Conservation (phyloP, 2,113 vertebrate species). For the Danionella cerebrum region DNA sequence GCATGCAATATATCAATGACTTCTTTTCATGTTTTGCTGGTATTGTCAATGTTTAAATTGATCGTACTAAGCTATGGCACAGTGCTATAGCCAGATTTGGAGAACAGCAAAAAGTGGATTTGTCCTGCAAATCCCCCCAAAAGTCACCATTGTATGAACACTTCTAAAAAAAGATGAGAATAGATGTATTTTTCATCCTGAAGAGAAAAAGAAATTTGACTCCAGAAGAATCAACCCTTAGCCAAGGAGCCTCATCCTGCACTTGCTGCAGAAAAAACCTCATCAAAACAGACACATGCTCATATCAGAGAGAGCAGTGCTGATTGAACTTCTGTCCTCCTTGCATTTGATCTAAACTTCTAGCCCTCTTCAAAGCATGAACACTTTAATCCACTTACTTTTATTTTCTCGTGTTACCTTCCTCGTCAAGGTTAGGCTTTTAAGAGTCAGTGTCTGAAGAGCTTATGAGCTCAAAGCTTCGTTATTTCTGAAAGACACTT, state of each 20-base stretch:
- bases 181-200: too few relatives aligned
- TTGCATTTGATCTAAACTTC: conserved; percentile 2
- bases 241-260: background rate
- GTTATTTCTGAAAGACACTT: background rate
- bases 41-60: too few relatives aligned
- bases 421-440: background rate
- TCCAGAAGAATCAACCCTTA: background rate
- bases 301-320: background rate
- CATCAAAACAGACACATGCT: background rate
- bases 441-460: background rate
- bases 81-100: too few relatives aligned
- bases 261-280: background rate
- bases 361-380: conserved; percentile 6
- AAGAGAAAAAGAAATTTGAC: background rate
- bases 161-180: too few relatives aligned
- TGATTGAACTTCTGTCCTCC: conserved; percentile 3
- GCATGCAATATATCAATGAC: too few relatives aligned
- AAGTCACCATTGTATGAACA: too few relatives aligned
- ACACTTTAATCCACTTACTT: background rate
- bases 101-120: too few relatives aligned
- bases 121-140: too few relatives aligned
- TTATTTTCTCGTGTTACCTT: background rate
- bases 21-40: too few relatives aligned
- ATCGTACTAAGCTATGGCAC: too few relatives aligned
- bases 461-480: background rate